Evolutionary conservation across 37 sponge, comb jelly and placozoan species (phyloP), one percentile per base, ranked within the genome.

Genomic region (Bolinopsis microptera): DNA sequence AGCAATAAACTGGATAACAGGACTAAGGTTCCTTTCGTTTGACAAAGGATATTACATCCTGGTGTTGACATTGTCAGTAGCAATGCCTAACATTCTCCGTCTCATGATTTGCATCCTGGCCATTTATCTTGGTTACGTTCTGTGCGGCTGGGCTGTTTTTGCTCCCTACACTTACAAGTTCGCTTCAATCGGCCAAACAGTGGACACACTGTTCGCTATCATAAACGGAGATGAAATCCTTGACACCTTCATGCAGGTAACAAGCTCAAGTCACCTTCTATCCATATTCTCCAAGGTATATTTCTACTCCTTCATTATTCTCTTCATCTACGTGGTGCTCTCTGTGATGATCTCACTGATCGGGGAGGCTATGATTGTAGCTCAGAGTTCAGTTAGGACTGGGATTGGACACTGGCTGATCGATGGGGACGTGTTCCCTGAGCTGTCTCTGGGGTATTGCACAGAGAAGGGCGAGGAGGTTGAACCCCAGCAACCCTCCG

Each of bases 21-120:
- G 36, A 34, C 82, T 80, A 24, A 32, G 82, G 23, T 80, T 80
- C 37, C 82, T 80, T 36, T 80, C 82, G 5, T 80, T 80, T 31
- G 82, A 80, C 82, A 80, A 80, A 35, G 82, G 82, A 34, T 80
- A 80, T 36, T 80, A 80, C 82, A 80, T 80, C 38, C 82, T 80
- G 1, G 82, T 80, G 35, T 35, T 80, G 38, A 80, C 82, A 8
- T 8, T 80, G 9, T 80, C 82, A 21, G 82, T 80, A 33, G 82
- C 82, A 9, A 35, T 22, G 1, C 82, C 82, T 36, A 80, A 80
- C 38, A 35, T 80, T 31, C 82, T 80, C 82, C 82, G 82, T 30
- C 82, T 80, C 21, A 24, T 80, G 82, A 80, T 80, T 36, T 80
- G 82, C 22, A 80, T 80, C 37, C 82, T 80, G 38, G 82, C 82